phyloP scores from a whole-genome alignment of 92 coral and sea anemone genomes.

The Phenganax subtilis region DNA sequence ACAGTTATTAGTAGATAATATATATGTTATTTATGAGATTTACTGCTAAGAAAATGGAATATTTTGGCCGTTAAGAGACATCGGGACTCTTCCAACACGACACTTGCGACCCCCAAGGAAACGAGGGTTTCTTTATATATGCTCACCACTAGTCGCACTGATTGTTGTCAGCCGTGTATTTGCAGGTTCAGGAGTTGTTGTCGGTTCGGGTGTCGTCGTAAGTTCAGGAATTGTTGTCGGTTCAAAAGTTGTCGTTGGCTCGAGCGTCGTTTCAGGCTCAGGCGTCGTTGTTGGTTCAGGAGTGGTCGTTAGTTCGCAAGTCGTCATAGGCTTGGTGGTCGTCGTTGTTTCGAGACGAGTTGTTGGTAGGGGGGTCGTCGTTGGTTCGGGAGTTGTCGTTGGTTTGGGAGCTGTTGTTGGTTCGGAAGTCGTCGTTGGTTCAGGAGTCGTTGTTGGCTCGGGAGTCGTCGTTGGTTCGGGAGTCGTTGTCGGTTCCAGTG shows the following conservation, averaged over 20 bases:
- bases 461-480: background rate
- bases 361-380: background rate
- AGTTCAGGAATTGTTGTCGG: background rate
- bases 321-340: background rate
- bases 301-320: background rate
- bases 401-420: background rate
- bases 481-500: background rate
- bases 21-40: too few relatives aligned
- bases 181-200: background rate
- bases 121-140: background rate
- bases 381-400: background rate
- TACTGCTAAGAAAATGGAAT: too few relatives aligned
- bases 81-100: too few relatives aligned
- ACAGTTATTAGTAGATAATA: too few relatives aligned
- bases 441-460: background rate
- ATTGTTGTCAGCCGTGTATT: background rate
- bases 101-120: too few relatives aligned
- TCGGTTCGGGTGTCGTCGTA: background rate
- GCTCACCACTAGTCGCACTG: constrained; percentile 2
- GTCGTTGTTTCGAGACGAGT: background rate
- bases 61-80: too few relatives aligned
- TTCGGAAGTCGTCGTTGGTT: constrained; percentile 4
- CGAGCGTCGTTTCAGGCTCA: background rate
- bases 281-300: background rate
- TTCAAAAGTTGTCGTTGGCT: background rate